Percentiles rank a stretch among this genome's conserved stretches.
Evolutionary conservation across 2,797 vertebrate species (phyloP).

Genomic region (Tokudaia muenninki): DNA sequence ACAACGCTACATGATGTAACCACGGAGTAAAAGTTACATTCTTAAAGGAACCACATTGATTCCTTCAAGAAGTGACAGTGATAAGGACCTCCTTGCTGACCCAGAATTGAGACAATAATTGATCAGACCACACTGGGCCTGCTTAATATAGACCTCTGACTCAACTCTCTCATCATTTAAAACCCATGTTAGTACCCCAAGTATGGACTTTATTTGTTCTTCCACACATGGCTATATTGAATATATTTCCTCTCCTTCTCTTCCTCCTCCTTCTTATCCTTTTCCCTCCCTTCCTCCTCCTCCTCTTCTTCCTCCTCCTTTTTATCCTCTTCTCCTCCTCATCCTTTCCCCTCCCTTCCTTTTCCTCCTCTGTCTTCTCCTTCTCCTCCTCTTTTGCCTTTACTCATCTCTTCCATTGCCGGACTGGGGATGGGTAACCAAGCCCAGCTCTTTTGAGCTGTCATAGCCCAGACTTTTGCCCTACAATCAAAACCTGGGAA

Average conservation of each 20-base stretch:
- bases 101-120: neutral
- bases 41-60: neutral
- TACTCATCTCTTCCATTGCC: neutral
- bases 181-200: neutral
- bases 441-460: neutral
- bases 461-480: neutral
- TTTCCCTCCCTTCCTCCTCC: neutral
- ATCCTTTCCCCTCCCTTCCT: too few relatives aligned
- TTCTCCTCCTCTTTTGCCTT: neutral
- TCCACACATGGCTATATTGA: neutral
- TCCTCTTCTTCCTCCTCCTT: too few relatives aligned
- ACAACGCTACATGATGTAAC: neutral
- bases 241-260: neutral
- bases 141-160: neutral
- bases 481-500: neutral
- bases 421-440: neutral
- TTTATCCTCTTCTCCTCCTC: fast-evolving
- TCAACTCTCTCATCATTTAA: neutral
- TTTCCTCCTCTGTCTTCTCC: neutral
- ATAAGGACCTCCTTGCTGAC: neutral
- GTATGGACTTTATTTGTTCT: neutral
- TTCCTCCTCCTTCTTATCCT: neutral
- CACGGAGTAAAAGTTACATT: neutral
- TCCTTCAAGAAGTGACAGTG: neutral
- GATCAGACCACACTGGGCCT: neutral